Percentiles rank a stretch among this genome's conserved stretches.
Conservation (phyloP, 2,113 vertebrate genomes). For the Opisthocomus hoazin region DNA sequence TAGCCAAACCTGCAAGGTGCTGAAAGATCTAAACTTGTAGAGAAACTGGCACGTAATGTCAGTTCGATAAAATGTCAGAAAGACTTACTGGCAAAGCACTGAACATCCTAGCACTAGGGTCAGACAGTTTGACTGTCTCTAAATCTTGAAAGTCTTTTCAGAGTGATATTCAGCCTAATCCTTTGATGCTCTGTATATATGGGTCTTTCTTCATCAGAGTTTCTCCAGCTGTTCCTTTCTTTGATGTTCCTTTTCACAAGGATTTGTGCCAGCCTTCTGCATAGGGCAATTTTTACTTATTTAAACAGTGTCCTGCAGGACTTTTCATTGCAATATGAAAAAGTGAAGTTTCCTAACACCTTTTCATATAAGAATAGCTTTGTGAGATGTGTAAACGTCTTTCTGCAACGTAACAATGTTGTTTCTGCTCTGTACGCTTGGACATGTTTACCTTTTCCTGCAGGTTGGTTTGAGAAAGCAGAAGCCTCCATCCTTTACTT, state of each 20-base stretch:
- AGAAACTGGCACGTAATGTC: neutral
- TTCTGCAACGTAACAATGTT: neutral
- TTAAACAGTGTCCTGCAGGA: neutral
- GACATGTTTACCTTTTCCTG: neutral
- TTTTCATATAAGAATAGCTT: neutral
- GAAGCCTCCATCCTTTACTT: neutral
- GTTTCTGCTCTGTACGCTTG: neutral
- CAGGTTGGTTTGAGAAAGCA: neutral
- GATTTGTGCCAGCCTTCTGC: slow-evolving; percentile 26
- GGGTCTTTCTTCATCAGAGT: neutral
- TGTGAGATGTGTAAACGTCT: neutral
- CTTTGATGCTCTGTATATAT: slow-evolving; percentile 12
- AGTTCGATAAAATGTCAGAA: slow-evolving; percentile 20
- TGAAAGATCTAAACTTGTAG: neutral
- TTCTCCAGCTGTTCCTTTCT: neutral
- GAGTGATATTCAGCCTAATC: slow-evolving; percentile 46
- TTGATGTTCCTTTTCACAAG: slow-evolving; percentile 7
- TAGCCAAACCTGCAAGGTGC: neutral
- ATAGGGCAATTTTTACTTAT: neutral
- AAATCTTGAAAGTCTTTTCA: slow-evolving; percentile 45
- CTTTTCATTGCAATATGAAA: neutral
- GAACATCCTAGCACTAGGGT: slow-evolving; percentile 30
- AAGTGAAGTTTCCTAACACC: neutral
- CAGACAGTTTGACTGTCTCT: slow-evolving; percentile 40
- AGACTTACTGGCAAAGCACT: slow-evolving; percentile 14